phyloP scores from a whole-genome alignment of 2,113 vertebrate genomes.

The Alectura lathami region DNA sequence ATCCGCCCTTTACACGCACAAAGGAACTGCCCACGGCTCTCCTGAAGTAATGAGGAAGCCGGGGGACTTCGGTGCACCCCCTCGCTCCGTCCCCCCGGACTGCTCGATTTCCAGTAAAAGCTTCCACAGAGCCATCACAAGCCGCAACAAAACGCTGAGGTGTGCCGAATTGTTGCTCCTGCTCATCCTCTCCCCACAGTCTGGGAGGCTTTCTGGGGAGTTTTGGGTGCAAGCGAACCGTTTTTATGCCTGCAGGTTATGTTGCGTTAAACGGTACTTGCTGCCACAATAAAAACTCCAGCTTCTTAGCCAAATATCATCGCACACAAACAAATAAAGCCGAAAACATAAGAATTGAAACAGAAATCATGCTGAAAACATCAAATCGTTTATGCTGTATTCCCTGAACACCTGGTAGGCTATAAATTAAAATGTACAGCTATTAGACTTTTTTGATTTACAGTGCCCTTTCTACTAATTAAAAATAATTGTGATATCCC shows the following conservation, averaged over 20 bases:
- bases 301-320: conserved; percentile 28
- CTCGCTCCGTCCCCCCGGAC: background rate
- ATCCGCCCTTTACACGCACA: background rate
- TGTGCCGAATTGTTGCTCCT: background rate
- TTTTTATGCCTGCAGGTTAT: conserved; percentile 35
- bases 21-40: background rate
- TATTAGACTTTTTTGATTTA: conserved; percentile 40
- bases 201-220: background rate
- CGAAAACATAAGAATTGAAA: conserved; percentile 23
- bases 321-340: conserved; percentile 3
- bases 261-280: conserved; percentile 37
- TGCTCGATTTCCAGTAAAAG: conserved; percentile 12
- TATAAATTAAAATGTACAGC: conserved; percentile 22
- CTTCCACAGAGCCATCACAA: background rate
- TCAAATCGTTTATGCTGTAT: conserved; percentile 32
- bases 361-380: conserved; percentile 43
- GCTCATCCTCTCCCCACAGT: background rate
- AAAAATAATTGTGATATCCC: conserved; percentile 35
- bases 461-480: conserved; percentile 49
- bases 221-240: background rate
- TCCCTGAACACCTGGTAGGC: background rate
- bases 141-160: conserved; percentile 25
- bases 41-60: background rate
- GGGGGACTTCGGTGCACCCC: fast-evolving
- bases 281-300: background rate